Evolutionary conservation across 1,140 invertebrate genomes (phyloP).

Genomic region (Mercenaria mercenaria): DNA sequence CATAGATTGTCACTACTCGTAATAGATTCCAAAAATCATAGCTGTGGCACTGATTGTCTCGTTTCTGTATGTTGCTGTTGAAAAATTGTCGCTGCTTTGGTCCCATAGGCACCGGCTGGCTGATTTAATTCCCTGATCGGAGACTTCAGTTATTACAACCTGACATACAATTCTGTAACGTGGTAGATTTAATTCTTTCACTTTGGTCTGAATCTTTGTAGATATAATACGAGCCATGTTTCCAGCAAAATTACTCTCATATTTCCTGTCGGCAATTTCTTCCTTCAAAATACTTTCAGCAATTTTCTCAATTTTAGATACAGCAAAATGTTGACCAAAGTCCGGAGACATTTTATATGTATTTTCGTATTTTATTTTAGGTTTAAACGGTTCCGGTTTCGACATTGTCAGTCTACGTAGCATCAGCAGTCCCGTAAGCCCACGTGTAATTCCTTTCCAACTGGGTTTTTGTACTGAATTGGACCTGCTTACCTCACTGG

Average conservation of each 20-base stretch:
- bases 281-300: conserved; percentile 60
- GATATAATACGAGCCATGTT: conserved; percentile 62
- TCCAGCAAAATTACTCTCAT: conserved; percentile 56
- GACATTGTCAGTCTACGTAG: neutral
- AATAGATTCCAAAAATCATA: conserved; percentile 81
- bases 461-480: neutral
- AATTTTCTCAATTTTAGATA: conserved; percentile 57
- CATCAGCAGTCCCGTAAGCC: conserved; percentile 10
- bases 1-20: conserved; percentile 79
- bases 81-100: conserved; percentile 73
- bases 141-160: conserved; percentile 75
- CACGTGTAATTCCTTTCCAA: neutral
- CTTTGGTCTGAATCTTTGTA: conserved; percentile 69
- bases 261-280: conserved; percentile 57
- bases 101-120: conserved; percentile 82
- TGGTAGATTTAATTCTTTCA: conserved; percentile 72
- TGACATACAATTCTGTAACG: conserved; percentile 79
- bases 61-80: conserved; percentile 77
- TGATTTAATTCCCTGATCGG: conserved; percentile 74
- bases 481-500: too few relatives aligned
- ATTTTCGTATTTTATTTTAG: conserved; percentile 73
- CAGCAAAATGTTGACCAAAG: conserved; percentile 58
- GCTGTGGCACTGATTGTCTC: conserved; percentile 75
- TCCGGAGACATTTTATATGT: conserved; percentile 75
- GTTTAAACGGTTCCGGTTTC: conserved; percentile 41